phyloP scores from a whole-genome alignment of 2,888 invertebrate genomes.

The Rapana venosa region DNA sequence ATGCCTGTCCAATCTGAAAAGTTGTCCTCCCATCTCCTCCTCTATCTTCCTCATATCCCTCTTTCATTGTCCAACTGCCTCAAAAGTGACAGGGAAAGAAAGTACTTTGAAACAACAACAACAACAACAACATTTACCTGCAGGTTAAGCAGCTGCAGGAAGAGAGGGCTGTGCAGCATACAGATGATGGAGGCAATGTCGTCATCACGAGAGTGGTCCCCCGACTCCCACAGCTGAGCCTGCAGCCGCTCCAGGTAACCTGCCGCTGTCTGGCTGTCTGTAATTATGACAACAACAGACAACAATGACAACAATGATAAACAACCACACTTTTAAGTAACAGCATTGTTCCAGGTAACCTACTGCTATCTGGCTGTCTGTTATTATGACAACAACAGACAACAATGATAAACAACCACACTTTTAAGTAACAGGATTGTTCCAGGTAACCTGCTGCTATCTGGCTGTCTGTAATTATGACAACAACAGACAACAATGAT shows the following conservation, averaged over 20 bases:
- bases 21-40: no score
- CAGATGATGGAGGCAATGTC: conserved; percentile 90
- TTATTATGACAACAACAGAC: no score
- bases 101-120: neutral
- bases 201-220: conserved; percentile 80
- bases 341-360: no score
- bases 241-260: conserved; percentile 93
- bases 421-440: no score
- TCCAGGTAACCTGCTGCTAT: no score
- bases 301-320: neutral
- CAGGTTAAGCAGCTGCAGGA: conserved; percentile 92
- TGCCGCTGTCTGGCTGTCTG: conserved; percentile 92
- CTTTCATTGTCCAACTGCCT: no score
- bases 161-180: conserved; percentile 91
- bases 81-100: neutral
- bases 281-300: conserved; percentile 28
- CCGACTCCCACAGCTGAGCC: conserved; percentile 89
- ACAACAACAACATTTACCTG: conserved; percentile 81
- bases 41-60: no score
- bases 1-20: no score
- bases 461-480: no score
- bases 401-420: no score
- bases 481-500: no score
- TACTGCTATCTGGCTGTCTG: no score
- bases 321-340: neutral